Conservation (phyloP, 2,888 invertebrate species). For the Cheilosia impressa region DNA sequence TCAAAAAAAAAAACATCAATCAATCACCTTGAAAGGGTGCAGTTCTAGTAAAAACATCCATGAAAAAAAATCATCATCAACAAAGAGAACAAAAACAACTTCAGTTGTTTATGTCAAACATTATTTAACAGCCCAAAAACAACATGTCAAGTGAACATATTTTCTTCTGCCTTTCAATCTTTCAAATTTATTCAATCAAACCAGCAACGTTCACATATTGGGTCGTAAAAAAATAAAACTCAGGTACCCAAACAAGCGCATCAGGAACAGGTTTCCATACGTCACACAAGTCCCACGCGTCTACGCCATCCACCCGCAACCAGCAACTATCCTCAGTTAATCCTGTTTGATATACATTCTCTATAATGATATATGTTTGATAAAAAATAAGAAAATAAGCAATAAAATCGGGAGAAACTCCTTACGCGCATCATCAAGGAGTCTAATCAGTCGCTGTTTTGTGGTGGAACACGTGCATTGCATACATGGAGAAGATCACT, state of each 20-base stretch:
- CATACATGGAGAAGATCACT: neutral
- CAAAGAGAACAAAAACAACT: slow-evolving; percentile 14
- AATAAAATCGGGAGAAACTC: slow-evolving; percentile 2
- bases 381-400: neutral
- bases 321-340: slow-evolving; percentile 2
- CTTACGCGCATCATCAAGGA: slow-evolving; percentile 21
- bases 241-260: slow-evolving; percentile 3
- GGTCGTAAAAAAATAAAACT: neutral
- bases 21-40: slow-evolving; percentile 49
- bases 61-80: slow-evolving; percentile 2
- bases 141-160: neutral
- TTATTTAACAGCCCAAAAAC: neutral
- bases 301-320: neutral
- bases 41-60: neutral
- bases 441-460: slow-evolving; percentile 15
- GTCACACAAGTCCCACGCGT: slow-evolving; percentile 17
- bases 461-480: neutral
- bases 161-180: neutral
- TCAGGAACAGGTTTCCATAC: slow-evolving; percentile 17
- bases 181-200: neutral
- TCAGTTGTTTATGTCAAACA: slow-evolving; percentile 34
- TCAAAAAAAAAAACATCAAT: slow-evolving; percentile 11
- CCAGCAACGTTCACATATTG: neutral
- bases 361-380: slow-evolving; percentile 1
- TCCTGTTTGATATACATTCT: slow-evolving; percentile 20